Percentiles rank a stretch among this genome's conserved stretches.
Conservation (phyloP, 2,888 invertebrate species). For the Drosophila kambysellisi region DNA sequence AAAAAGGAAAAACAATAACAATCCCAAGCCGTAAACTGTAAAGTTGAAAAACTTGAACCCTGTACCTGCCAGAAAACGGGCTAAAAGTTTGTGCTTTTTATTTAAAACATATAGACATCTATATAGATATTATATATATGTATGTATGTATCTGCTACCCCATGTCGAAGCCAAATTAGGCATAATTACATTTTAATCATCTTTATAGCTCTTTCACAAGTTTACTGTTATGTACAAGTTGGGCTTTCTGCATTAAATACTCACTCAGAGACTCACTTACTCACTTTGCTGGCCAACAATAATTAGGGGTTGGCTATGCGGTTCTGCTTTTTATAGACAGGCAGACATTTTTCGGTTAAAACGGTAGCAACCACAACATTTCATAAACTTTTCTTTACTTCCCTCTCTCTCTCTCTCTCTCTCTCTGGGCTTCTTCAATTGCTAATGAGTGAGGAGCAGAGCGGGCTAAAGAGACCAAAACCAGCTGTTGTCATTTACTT, state of each 20-base stretch:
- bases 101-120: background rate
- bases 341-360: constrained; percentile 68
- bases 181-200: constrained; percentile 84
- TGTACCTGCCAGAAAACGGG: constrained; percentile 65
- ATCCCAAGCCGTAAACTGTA: constrained; percentile 25
- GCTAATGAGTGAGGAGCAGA: constrained; percentile 64
- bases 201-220: constrained; percentile 82
- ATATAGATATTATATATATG: background rate
- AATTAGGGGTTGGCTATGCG: constrained; percentile 76
- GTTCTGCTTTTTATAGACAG: constrained; percentile 72
- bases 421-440: constrained; percentile 73
- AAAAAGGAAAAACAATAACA: background rate
- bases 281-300: constrained; percentile 48
- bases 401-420: background rate
- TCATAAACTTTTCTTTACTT: constrained; percentile 64
- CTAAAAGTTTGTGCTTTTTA: constrained; percentile 30
- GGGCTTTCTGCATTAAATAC: constrained; percentile 60
- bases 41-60: constrained; percentile 78
- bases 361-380: constrained; percentile 79
- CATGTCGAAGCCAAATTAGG: constrained; percentile 71
- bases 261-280: constrained; percentile 13
- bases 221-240: constrained; percentile 71
- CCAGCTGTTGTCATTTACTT: constrained; percentile 73
- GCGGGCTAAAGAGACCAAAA: constrained; percentile 35
- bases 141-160: constrained; percentile 1